These are phyloP conservation scores for Spea bombifrons DNA, from an alignment of 2,113 vertebrate species.

Conservation along the genomic window DNA sequence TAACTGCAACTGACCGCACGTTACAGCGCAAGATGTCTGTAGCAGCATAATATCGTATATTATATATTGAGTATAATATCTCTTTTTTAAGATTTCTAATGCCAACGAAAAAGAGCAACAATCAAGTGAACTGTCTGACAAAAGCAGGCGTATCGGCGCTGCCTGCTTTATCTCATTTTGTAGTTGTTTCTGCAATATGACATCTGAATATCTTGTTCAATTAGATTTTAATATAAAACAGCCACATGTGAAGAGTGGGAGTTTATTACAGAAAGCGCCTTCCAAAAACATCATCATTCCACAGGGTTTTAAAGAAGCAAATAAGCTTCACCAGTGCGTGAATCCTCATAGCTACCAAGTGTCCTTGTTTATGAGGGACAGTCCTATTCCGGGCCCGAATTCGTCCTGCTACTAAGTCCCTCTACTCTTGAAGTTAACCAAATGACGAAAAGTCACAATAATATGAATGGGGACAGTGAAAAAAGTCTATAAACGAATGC, in stretches of 20 bases:
- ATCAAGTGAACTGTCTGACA: constrained; percentile 10
- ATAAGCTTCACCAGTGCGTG: not conserved
- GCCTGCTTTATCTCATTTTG: constrained; percentile 25
- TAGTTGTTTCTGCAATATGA: constrained; percentile 10
- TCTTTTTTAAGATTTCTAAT: not conserved
- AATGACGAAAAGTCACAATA: too few species aligned
- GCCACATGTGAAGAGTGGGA: not conserved
- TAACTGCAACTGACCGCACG: too few species aligned
- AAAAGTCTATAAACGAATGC: too few species aligned
- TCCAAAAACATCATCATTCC: constrained; percentile 10
- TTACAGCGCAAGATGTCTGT: too few species aligned
- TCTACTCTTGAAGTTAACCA: too few species aligned
- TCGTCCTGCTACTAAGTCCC: too few species aligned
- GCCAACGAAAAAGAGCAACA: not conserved
- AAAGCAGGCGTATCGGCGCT: not conserved
- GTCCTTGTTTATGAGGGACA: too few species aligned
- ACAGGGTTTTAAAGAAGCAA: not conserved
- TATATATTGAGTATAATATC: too few species aligned
- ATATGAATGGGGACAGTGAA: too few species aligned
- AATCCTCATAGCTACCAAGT: too few species aligned
- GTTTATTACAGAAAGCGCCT: not conserved
- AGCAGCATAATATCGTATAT: too few species aligned
- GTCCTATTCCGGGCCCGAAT: too few species aligned
- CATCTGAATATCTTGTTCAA: constrained; percentile 31
- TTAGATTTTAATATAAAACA: constrained; percentile 34